These are phyloP conservation scores for Monodelphis domestica DNA, from an alignment of 2,797 vertebrate genomes.

Conservation along the genomic window DNA sequence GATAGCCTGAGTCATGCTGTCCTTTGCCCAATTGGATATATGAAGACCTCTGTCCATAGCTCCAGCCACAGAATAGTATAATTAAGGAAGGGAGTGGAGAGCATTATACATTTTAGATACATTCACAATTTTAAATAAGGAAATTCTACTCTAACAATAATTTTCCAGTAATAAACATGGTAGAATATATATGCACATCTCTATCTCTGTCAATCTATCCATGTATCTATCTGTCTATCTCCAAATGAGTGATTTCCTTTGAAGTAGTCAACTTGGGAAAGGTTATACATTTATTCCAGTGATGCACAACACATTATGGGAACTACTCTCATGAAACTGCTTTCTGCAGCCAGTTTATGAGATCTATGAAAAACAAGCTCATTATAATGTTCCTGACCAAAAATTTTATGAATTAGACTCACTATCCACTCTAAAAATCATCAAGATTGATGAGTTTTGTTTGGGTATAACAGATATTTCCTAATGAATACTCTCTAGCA, in stretches of 20 bases:
- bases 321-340: neutral
- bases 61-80: neutral
- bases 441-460: neutral
- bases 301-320: neutral
- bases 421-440: neutral
- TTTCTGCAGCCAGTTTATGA: constrained; percentile 8
- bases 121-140: constrained; percentile 10
- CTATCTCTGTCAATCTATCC: too few relatives aligned
- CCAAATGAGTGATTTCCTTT: constrained; percentile 33
- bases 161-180: neutral
- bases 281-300: neutral
- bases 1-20: constrained; percentile 21
- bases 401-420: constrained; percentile 7
- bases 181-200: neutral
- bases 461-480: neutral
- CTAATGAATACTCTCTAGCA: neutral
- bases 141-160: neutral
- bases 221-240: too few relatives aligned
- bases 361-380: constrained; percentile 58
- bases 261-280: neutral
- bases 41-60: neutral
- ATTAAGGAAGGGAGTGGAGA: constrained; percentile 13
- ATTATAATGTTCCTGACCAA: constrained; percentile 63
- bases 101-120: neutral
- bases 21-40: neutral